Percentiles rank a stretch among this genome's conserved stretches.
Conservation (phyloP, 2,797 vertebrate species). For the Lerista edwardsae region DNA sequence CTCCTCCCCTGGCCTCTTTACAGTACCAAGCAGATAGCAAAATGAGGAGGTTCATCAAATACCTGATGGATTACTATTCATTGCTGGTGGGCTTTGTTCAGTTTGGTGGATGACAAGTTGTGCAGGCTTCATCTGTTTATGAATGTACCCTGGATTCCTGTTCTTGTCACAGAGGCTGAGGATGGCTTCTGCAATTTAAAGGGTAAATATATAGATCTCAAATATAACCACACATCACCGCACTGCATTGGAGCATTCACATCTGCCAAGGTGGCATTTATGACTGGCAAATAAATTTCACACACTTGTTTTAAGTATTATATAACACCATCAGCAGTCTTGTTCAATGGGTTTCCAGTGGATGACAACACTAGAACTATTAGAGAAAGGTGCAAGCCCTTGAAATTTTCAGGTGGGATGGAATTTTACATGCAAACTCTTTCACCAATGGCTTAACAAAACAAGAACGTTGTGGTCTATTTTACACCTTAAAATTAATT, state of each 20-base stretch:
- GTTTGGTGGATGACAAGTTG: neutral
- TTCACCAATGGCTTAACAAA: neutral
- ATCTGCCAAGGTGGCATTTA: slow-evolving; percentile 44
- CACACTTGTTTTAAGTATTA: slow-evolving; percentile 37
- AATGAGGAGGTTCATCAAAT: neutral
- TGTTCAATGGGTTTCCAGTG: slow-evolving; percentile 38
- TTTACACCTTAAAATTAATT: neutral
- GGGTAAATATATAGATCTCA: neutral
- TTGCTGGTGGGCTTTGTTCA: neutral
- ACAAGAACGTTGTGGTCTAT: neutral
- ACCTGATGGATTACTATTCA: neutral
- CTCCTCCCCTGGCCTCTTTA: neutral
- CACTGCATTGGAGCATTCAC: neutral
- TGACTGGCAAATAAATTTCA: slow-evolving; percentile 45
- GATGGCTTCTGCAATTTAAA: neutral
- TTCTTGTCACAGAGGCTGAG: neutral
- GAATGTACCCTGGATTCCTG: neutral
- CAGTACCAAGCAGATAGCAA: neutral
- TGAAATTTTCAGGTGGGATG: neutral
- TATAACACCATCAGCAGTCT: slow-evolving; percentile 13
- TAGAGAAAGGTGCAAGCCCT: neutral
- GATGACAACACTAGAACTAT: slow-evolving; percentile 26
- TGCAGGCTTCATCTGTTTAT: neutral
- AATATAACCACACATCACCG: neutral
- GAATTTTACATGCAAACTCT: neutral